phyloP scores from a whole-genome alignment of 2,888 invertebrate genomes.

The Platycheirus albimanus region DNA sequence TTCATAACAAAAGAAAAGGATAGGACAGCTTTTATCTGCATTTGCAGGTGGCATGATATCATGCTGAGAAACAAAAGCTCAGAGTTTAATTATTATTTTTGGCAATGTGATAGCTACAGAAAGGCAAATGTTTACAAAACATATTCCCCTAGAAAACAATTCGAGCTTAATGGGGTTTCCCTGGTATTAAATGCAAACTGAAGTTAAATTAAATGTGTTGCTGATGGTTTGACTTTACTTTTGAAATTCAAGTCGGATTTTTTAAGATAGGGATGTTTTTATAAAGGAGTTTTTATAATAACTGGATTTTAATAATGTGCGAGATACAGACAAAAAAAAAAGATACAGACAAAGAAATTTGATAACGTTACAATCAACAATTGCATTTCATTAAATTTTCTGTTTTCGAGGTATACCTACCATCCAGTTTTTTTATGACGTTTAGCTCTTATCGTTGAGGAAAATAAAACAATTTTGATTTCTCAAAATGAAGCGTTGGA shows the following conservation, averaged over 20 bases:
- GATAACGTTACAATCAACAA: no score
- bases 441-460: no score
- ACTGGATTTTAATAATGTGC: no score
- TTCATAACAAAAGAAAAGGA: neutral
- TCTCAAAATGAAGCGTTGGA: no score
- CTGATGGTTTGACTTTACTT: slow-evolving; percentile 22
- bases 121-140: neutral
- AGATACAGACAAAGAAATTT: no score
- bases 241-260: slow-evolving; percentile 12
- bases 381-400: no score
- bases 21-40: slow-evolving; percentile 45
- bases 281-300: no score
- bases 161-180: slow-evolving; percentile 2
- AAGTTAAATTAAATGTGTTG: slow-evolving; percentile 34
- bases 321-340: no score
- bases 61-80: slow-evolving; percentile 53
- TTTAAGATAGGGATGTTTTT: no score
- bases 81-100: slow-evolving; percentile 66
- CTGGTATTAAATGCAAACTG: slow-evolving; percentile 31
- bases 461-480: no score
- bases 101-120: slow-evolving; percentile 51
- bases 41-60: slow-evolving; percentile 50
- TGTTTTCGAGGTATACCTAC: no score
- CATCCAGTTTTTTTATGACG: no score
- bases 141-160: neutral